Evolutionary conservation across 2,113 vertebrate genomes (phyloP).

Genomic region (Tachysurus vachellii): DNA sequence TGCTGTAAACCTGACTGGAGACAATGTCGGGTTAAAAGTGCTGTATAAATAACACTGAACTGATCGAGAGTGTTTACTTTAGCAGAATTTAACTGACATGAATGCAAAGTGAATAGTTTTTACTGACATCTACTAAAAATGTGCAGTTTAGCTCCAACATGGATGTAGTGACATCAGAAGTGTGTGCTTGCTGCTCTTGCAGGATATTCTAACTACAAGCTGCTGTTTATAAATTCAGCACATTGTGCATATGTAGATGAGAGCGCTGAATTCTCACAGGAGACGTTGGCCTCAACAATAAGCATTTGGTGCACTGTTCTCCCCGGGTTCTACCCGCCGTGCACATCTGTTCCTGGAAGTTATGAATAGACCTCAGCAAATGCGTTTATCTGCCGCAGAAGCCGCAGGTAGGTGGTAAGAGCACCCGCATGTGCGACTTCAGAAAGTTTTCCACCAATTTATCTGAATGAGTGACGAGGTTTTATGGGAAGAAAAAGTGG

Average conservation of each 20-base stretch:
- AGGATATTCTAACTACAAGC: background rate
- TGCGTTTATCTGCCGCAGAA: background rate
- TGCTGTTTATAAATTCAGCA: background rate
- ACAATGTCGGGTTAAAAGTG: background rate
- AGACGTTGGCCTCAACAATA: slow-evolving; percentile 52
- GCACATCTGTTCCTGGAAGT: slow-evolving; percentile 43
- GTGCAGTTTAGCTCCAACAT: background rate
- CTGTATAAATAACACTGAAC: no score
- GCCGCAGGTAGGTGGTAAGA: background rate
- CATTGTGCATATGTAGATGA: slow-evolving; percentile 17
- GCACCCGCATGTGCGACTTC: background rate
- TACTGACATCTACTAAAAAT: background rate
- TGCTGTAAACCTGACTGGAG: background rate
- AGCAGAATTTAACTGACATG: background rate
- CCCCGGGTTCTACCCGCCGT: background rate
- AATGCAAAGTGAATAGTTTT: background rate
- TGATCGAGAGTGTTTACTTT: background rate
- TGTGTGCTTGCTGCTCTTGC: background rate
- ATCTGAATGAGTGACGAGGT: background rate
- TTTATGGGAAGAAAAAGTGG: background rate
- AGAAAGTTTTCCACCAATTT: slow-evolving; percentile 1
- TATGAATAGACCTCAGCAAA: slow-evolving; percentile 26
- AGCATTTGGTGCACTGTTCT: slow-evolving; percentile 43
- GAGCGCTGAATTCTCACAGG: slow-evolving; percentile 4
- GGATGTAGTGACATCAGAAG: background rate